Base-by-base conservation (phyloP, 2,797 vertebrate species). In the Sphenodon punctatus region DNA sequence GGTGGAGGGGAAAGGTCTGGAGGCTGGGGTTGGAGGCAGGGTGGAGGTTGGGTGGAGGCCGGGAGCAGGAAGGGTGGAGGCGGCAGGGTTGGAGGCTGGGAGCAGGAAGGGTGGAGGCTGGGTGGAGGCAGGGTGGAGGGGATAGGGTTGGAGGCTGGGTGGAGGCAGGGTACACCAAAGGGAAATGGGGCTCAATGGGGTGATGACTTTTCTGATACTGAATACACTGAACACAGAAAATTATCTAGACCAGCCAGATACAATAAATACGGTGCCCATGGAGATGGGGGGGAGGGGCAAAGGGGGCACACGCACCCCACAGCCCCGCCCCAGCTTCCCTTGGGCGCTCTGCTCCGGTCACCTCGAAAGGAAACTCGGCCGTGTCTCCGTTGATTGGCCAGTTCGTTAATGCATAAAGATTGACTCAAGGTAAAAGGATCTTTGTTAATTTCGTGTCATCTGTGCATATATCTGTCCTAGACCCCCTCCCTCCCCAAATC, bases 161-260 rank as follows among this genome's bases (percentile, higher is more conserved):
- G 25, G 32, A 19, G 60, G 34, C n/a, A 22, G 22, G 10, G n/a
- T 11, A n/a, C n/a, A n/a, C n/a, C n/a, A n/a, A 27, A 58, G 45
- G 34, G 19, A 64, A 9, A 10, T 34, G 48, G 78, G 81, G 82
- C 72, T 92, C 86, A 85, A 81, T 36, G 90, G 85, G 86, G 84
- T 86, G 86, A 86, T 91, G 82, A 89, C 68, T 82, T 77, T 68
- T 73, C 63, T 38, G 38, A 78, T 80, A 75, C 84, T 78, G 85
- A 68, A 75, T 53, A 81, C 94, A 90, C 89, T 77, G 76, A 90
- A 91, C 92, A 94, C 77, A 55, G 92, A 91, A 92, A 86, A 95
- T 95, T 96, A 98, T 98, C 98, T 97, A 99, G 98, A 96, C 98
- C 98, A 98, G 98, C 98, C 97, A 98, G 98, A 98, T 98, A 97